These are phyloP conservation scores for Xenopus laevis DNA, from an alignment of 2,113 vertebrate genomes.

Conservation along the genomic window DNA sequence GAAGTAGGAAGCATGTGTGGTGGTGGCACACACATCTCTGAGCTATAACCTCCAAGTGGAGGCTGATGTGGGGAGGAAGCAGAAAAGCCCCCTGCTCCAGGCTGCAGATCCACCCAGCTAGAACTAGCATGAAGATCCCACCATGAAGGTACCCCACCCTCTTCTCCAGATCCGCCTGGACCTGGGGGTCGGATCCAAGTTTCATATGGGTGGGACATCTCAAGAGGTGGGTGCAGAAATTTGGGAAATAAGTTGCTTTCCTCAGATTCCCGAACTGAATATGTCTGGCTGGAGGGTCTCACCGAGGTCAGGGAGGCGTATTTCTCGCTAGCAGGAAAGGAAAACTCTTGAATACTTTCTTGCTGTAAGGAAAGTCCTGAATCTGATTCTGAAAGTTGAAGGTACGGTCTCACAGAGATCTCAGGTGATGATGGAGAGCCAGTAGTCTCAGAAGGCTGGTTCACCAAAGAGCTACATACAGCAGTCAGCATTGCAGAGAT, in stretches of 20 bases:
- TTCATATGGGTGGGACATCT: conserved; percentile 92
- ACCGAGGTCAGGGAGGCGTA: conserved; percentile 31
- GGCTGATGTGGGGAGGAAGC: conserved; percentile 72
- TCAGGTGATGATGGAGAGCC: conserved; percentile 56
- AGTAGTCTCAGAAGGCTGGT: conserved; percentile 67
- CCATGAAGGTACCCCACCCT: conserved; percentile 80
- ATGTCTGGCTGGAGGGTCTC: conserved; percentile 34
- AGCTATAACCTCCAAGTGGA: conserved; percentile 73
- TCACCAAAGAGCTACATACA: conserved; percentile 71
- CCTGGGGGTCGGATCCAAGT: conserved; percentile 86
- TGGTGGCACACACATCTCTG: conserved; percentile 77
- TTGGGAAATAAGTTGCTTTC: conserved; percentile 62
- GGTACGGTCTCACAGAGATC: conserved; percentile 54
- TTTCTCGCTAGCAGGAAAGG: conserved; percentile 20
- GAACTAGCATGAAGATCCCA: conserved; percentile 88
- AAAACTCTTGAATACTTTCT: not conserved
- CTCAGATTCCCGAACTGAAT: conserved; percentile 59
- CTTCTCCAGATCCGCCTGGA: conserved; percentile 71
- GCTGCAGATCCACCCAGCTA: conserved; percentile 88
- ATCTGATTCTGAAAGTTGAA: conserved; percentile 44
- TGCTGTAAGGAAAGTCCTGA: conserved; percentile 23
- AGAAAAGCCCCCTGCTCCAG: conserved; percentile 65
- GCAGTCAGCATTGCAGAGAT: conserved; percentile 71
- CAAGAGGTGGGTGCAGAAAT: conserved; percentile 62
- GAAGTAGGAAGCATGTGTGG: conserved; percentile 66